phyloP scores from a whole-genome alignment of 1,140 invertebrate genomes.

The Scylla paramamosain region DNA sequence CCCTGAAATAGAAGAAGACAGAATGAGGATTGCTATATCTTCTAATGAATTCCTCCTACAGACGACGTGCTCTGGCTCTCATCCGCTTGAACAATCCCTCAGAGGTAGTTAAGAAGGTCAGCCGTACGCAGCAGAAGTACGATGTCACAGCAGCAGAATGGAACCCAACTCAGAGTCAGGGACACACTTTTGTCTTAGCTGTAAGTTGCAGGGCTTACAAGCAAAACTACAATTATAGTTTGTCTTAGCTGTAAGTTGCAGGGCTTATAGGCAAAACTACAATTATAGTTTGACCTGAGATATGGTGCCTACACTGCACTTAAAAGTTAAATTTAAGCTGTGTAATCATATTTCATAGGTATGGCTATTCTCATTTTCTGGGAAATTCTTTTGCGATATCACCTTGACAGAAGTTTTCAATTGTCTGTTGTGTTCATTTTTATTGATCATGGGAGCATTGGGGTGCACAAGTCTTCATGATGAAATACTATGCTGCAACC shows the following conservation, averaged over 20 bases:
- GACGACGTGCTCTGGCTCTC: conserved; percentile 89
- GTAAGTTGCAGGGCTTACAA: conserved; percentile 83
- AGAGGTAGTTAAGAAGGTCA: conserved; percentile 88
- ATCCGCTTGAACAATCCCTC: conserved; percentile 88
- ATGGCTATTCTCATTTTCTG: too few relatives aligned
- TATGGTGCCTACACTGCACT: neutral
- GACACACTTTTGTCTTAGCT: conserved; percentile 92
- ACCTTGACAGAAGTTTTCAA: too few relatives aligned
- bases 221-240: neutral
- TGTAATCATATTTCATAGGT: too few relatives aligned
- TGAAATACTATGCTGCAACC: too few relatives aligned
- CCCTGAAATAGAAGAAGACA: too few relatives aligned
- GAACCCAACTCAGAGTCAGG: conserved; percentile 89
- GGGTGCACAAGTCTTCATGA: too few relatives aligned
- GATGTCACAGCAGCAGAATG: conserved; percentile 95
- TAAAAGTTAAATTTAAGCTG: too few relatives aligned
- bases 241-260: neutral
- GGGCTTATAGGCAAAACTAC: conserved; percentile 3
- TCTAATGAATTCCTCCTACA: conserved; percentile 78
- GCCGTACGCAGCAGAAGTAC: conserved; percentile 92
- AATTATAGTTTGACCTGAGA: neutral
- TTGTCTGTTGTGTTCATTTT: too few relatives aligned
- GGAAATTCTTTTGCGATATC: too few relatives aligned
- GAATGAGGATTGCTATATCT: too few relatives aligned
- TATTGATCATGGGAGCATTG: too few relatives aligned